phyloP scores from a whole-genome alignment of 2,797 vertebrate species.

The Trachops cirrhosus region DNA sequence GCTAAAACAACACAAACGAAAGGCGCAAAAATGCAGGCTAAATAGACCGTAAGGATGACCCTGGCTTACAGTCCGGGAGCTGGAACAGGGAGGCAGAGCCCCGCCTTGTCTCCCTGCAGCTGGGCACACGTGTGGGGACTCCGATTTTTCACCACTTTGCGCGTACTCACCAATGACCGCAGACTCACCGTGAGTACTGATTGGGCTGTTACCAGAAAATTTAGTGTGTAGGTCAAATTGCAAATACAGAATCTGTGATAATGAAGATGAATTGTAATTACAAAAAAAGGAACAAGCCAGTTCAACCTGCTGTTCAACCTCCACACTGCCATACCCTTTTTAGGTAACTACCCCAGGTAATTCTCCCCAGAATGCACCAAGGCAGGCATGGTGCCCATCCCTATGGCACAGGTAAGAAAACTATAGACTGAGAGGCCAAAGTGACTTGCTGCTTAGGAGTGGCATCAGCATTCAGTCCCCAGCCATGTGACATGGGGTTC shows the following conservation, averaged over 20 bases:
- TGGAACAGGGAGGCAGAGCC: not conserved
- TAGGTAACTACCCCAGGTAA: not conserved
- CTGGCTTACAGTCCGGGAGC: not conserved
- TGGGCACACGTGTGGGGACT: not conserved
- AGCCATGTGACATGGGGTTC: accelerated
- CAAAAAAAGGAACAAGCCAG: no score
- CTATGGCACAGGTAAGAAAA: not conserved
- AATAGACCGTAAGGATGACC: not conserved
- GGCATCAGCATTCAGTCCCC: not conserved
- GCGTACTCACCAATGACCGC: accelerated
- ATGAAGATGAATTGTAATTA: no score
- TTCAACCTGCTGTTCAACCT: not conserved
- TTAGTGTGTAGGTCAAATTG: not conserved
- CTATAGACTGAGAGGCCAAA: accelerated
- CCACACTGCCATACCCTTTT: accelerated
- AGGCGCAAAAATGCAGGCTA: not conserved
- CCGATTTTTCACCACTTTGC: not conserved
- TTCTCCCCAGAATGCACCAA: not conserved
- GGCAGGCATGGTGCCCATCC: no score
- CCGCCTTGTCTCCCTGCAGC: no score
- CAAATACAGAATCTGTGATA: not conserved
- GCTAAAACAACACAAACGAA: not conserved
- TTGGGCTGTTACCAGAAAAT: not conserved
- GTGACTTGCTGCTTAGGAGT: accelerated
- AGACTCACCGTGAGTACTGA: accelerated